Evolutionary conservation across 2,888 invertebrate species (phyloP).

Genomic region (Philereme vetulata): DNA sequence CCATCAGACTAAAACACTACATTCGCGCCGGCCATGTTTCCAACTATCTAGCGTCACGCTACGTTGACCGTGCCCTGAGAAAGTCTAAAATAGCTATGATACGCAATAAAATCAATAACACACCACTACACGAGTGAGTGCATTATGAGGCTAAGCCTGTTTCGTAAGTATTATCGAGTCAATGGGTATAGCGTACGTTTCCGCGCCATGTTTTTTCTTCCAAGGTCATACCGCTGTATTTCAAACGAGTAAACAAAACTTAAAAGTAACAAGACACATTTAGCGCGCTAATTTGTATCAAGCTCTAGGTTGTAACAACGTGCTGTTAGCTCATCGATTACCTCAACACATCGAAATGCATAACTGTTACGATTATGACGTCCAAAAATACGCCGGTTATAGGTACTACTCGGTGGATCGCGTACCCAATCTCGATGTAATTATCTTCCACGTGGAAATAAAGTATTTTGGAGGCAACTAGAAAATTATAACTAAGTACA

Average conservation of each 20-base stretch:
- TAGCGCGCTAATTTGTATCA: conserved; percentile 34
- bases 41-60: conserved; percentile 76
- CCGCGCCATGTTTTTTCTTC: conserved; percentile 81
- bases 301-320: conserved; percentile 42
- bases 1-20: conserved; percentile 60
- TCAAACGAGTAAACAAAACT: conserved; percentile 80
- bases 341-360: conserved; percentile 61
- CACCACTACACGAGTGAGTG: conserved; percentile 39
- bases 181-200: conserved; percentile 69
- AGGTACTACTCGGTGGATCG: conserved; percentile 42
- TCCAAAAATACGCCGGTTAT: conserved; percentile 78
- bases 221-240: conserved; percentile 79
- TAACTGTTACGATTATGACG: conserved; percentile 58
- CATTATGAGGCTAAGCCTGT: conserved; percentile 39
- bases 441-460: conserved; percentile 56
- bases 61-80: conserved; percentile 67
- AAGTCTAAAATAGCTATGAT: conserved; percentile 68
- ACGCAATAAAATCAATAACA: conserved; percentile 65
- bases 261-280: conserved; percentile 43
- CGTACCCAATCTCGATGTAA: conserved; percentile 35
- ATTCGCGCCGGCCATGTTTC: conserved; percentile 81
- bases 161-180: conserved; percentile 50
- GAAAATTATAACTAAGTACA: conserved; percentile 40
- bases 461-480: conserved; percentile 29
- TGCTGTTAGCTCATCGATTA: conserved; percentile 72